Evolutionary conservation across 1,140 invertebrate genomes (phyloP).

Genomic region (Eumeta japonica): DNA sequence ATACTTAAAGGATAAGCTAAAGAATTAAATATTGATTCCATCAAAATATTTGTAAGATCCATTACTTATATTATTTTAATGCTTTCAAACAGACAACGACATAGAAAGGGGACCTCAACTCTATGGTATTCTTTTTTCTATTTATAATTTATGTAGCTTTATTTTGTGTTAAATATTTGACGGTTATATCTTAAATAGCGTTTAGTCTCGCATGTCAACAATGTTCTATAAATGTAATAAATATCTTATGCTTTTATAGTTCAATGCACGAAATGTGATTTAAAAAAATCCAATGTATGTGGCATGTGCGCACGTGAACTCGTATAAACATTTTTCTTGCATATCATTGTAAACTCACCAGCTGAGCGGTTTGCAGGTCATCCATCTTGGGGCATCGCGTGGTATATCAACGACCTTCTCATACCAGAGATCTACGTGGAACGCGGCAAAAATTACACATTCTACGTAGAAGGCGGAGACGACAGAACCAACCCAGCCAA

Average conservation of each 20-base stretch:
- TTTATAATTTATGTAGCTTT: slow-evolving; percentile 4
- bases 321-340: neutral
- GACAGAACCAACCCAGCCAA: slow-evolving; percentile 66
- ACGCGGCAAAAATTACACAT: slow-evolving; percentile 85
- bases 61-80: slow-evolving; percentile 6
- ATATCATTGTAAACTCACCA: neutral
- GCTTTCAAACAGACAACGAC: slow-evolving; percentile 43
- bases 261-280: no score
- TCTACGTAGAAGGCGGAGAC: slow-evolving; percentile 79
- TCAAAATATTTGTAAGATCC: neutral
- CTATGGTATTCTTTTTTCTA: slow-evolving; percentile 22
- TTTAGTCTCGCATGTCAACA: no score
- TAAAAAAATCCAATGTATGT: no score
- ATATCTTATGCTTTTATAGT: no score
- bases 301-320: no score
- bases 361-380: slow-evolving; percentile 62
- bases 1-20: no score
- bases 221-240: no score
- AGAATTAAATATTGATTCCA: no score
- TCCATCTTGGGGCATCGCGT: slow-evolving; percentile 86
- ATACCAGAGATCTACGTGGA: slow-evolving; percentile 90
- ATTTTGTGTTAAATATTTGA: slow-evolving; percentile 5
- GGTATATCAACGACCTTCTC: slow-evolving; percentile 90
- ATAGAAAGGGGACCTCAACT: slow-evolving; percentile 30
- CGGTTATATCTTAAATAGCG: no score